phyloP scores from a whole-genome alignment of 1,140 invertebrate genomes.

The Zaprionus gabonicus region DNA sequence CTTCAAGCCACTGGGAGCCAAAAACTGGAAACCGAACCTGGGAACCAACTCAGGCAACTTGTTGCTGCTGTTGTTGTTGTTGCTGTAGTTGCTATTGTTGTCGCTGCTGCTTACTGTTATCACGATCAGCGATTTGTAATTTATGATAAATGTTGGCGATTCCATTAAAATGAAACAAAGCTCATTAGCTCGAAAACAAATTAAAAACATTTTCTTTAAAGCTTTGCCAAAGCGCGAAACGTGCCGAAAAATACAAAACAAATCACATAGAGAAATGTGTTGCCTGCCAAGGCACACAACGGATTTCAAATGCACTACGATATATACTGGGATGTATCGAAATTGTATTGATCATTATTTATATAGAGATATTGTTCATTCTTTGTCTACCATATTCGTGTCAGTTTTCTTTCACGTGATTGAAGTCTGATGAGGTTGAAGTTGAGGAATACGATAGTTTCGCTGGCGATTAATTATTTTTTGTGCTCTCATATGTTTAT shows the following conservation, averaged over 20 bases:
- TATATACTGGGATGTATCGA: not conserved
- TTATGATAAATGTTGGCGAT: conserved; percentile 82
- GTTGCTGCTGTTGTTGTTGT: not conserved
- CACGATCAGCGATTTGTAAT: conserved; percentile 78
- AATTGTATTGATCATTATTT: no score
- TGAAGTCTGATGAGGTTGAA: no score
- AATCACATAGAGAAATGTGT: conserved; percentile 15
- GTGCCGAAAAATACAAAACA: conserved; percentile 40
- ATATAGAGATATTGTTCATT: no score
- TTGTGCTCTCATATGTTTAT: no score
- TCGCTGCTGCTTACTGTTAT: conserved; percentile 53
- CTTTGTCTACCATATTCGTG: no score
- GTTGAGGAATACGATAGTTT: not conserved
- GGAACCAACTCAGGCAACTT: conserved; percentile 22
- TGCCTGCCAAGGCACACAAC: not conserved
- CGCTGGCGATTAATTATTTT: not conserved
- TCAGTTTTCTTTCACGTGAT: no score
- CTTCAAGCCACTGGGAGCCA: not conserved
- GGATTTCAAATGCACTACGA: not conserved
- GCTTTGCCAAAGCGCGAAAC: conserved; percentile 36
- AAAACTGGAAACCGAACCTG: conserved; percentile 8
- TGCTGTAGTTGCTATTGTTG: not conserved
- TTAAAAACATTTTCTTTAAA: conserved; percentile 39
- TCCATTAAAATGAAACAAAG: conserved; percentile 82
- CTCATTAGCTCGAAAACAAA: conserved; percentile 72